Evolutionary conservation across 2,888 invertebrate species (phyloP), one percentile per base, ranked within the genome.

Genomic region (Synanthedon myopaeformis): DNA sequence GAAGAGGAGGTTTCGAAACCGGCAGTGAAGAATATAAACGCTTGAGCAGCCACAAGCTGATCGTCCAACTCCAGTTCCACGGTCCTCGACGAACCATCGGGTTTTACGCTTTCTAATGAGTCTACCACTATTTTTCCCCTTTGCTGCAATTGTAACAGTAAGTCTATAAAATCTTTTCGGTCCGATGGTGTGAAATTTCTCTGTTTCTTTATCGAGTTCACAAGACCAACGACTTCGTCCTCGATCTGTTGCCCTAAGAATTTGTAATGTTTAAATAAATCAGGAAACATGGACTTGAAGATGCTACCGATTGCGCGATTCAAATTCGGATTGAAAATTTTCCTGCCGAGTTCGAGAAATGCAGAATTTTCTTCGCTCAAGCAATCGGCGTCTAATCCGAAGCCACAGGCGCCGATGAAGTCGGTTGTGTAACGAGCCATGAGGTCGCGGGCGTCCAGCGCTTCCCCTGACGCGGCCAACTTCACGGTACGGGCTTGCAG

Each of bases 1-100:
- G 82, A 79, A 0, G 88, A 85, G 0, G 87, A 88, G 0, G 88
- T 86, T 57, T 88, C 88, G 51, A 86, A 88, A 0, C 88, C 88
- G 0, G 87, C 88, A 1, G 77, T 77, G 49, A 82, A 80, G 58
- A 82, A 83, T 11, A 82, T 69, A 50, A 83, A 81, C 2, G 69
- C 71, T 54, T 79, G 78, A 11, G 79, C 77, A 0, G 74, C 75
- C 49, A 76, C 62, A 51, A 75, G 53, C 1, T 63, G 53, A 41
- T 74, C 71, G 35, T 71, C 67, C 57, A 76, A 57, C 53, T 76
- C 77, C n/a, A 76, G 48, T 4, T 65, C 59, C 0, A 66, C 65
- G 3, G 17, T 13, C 17, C 65, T 65, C 3, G 72, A 54, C 11
- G 56, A 51, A 12, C 59, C 59, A 42, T 59, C 55, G 10, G 54